Evolutionary conservation across 2,797 vertebrate species (phyloP).

Genomic region (Natrix natrix): DNA sequence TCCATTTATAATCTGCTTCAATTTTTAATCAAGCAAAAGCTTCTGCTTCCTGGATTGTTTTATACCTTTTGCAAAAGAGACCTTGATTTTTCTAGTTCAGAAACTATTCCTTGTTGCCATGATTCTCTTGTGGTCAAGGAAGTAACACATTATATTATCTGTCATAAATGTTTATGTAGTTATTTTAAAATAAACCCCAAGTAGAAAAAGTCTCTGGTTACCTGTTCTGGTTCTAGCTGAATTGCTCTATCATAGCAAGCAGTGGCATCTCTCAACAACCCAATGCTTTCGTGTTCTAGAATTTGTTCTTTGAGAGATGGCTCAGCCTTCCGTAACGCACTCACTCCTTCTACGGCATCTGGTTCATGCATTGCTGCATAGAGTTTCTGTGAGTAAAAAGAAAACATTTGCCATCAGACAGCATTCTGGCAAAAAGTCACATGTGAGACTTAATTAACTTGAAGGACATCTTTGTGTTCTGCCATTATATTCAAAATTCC

Average conservation of each 20-base stretch:
- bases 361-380: constrained; percentile 98
- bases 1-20: background rate
- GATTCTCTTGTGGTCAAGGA: background rate
- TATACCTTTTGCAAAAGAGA: background rate
- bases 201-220: constrained; percentile 47
- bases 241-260: constrained; percentile 97
- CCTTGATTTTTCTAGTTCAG: background rate
- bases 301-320: constrained; percentile 96
- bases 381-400: constrained; percentile 70
- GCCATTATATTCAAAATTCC: background rate
- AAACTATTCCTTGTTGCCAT: background rate
- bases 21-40: background rate
- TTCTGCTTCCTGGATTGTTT: background rate
- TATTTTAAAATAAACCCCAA: background rate
- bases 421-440: background rate
- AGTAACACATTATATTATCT: background rate
- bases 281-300: constrained; percentile 96
- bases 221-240: constrained; percentile 95
- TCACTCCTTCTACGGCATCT: constrained; percentile 94
- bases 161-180: background rate
- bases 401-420: constrained; percentile 21
- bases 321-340: constrained; percentile 90
- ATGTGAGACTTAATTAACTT: background rate
- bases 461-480: background rate
- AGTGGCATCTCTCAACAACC: constrained; percentile 91